Conservation (phyloP, 2,113 vertebrate species). For the Eublepharis macularius region DNA sequence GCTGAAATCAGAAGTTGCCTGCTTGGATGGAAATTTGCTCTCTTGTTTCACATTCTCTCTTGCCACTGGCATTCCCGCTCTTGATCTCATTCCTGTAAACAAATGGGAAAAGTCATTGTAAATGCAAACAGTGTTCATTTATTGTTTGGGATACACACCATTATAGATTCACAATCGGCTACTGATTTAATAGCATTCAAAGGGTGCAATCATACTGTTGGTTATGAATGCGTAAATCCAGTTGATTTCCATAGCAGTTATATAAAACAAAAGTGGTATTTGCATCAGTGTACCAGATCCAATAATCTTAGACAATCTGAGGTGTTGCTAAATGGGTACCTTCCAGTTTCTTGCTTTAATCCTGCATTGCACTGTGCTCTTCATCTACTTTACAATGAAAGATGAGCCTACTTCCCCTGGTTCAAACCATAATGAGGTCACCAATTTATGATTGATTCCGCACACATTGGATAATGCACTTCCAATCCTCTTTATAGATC, state of each 20-base stretch:
- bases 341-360: not conserved
- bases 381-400: too few species aligned
- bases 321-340: not conserved
- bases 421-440: too few species aligned
- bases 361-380: not conserved
- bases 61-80: not conserved
- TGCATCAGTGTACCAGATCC: not conserved
- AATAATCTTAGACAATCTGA: not conserved
- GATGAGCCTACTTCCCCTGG: too few species aligned
- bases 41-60: conserved; percentile 11
- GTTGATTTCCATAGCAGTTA: not conserved
- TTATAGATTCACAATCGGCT: not conserved
- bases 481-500: too few species aligned
- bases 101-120: not conserved
- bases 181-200: not conserved
- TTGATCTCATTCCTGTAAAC: conserved; percentile 9
- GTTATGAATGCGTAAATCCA: not conserved
- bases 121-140: not conserved
- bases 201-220: not conserved
- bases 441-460: too few species aligned
- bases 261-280: not conserved
- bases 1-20: conserved; percentile 16
- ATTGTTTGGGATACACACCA: not conserved
- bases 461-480: too few species aligned
- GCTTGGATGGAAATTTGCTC: not conserved